Conservation (phyloP, 2,113 vertebrate genomes). For the Cervus canadensis region DNA sequence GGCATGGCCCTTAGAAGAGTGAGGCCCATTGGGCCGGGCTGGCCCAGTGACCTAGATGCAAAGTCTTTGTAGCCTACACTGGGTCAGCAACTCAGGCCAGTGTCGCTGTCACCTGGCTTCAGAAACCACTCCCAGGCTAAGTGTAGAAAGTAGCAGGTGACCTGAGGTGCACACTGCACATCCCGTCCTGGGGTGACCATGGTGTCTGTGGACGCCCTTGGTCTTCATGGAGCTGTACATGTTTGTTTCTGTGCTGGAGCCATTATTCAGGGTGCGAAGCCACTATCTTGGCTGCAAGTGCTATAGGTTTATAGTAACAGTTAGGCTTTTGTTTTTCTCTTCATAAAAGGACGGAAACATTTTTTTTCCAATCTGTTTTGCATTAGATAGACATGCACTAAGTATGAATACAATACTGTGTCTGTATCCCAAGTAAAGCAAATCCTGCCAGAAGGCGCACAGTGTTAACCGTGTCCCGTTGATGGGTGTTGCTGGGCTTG, state of each 20-base stretch:
- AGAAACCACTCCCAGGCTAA: neutral
- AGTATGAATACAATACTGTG: neutral
- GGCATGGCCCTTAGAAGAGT: neutral
- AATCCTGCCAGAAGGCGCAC: neutral
- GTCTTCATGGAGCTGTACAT: fast-evolving
- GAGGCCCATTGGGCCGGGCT: neutral
- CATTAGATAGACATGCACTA: neutral
- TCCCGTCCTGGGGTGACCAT: neutral
- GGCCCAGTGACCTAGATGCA: neutral
- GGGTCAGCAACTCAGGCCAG: neutral
- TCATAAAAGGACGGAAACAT: fast-evolving
- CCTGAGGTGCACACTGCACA: neutral
- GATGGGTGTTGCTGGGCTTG: neutral
- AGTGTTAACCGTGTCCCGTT: neutral
- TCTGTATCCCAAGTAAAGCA: neutral
- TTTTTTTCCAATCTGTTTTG: neutral
- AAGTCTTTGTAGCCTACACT: neutral
- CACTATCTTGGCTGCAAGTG: no score
- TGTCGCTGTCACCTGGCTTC: neutral
- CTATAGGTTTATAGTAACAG: neutral
- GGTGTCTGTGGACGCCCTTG: neutral
- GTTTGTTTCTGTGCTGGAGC: fast-evolving
- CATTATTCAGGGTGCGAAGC: neutral
- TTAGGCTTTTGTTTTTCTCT: neutral
- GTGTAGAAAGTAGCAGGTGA: neutral